Evolutionary conservation across 1,140 invertebrate species (phyloP).

Genomic region (Camponotus floridanus): DNA sequence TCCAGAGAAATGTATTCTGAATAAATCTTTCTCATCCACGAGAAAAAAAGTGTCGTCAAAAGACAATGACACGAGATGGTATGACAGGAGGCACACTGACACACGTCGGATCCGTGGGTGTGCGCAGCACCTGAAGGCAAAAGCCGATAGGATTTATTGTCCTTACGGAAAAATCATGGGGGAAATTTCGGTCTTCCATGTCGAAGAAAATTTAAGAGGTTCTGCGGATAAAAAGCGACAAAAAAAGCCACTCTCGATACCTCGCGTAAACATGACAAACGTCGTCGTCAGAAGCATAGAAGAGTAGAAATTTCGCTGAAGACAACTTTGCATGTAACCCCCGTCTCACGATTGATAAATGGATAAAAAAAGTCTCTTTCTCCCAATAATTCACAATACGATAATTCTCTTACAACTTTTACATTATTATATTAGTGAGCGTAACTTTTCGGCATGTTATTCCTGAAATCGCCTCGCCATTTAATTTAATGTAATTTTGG

Average conservation of each 20-base stretch:
- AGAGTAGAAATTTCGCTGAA: constrained; percentile 21
- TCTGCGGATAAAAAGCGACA: not conserved
- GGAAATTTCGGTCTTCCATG: constrained; percentile 16
- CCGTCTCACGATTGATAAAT: not conserved
- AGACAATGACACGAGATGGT: not conserved
- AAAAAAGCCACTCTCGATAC: not conserved
- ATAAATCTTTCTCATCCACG: constrained; percentile 13
- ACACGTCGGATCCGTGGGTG: not conserved
- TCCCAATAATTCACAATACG: not conserved
- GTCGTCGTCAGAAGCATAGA: not conserved
- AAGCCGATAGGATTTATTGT: constrained; percentile 39
- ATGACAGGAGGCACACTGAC: not conserved
- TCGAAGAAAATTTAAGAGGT: constrained; percentile 37
- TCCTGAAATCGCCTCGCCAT: not conserved
- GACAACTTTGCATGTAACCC: not conserved
- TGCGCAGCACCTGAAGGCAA: not conserved
- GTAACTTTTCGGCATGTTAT: not conserved
- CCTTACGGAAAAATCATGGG: constrained; percentile 3
- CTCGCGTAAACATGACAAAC: constrained; percentile 41
- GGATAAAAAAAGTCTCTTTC: not conserved
- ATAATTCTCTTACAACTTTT: constrained; percentile 16
- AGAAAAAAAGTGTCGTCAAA: constrained; percentile 8
- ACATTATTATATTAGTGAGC: not conserved
- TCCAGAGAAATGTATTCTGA: constrained; percentile 2
- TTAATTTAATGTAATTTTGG: constrained; percentile 18